Evolutionary conservation across 2,888 invertebrate genomes (phyloP).

Genomic region (Chrysomela aeneicollis): DNA sequence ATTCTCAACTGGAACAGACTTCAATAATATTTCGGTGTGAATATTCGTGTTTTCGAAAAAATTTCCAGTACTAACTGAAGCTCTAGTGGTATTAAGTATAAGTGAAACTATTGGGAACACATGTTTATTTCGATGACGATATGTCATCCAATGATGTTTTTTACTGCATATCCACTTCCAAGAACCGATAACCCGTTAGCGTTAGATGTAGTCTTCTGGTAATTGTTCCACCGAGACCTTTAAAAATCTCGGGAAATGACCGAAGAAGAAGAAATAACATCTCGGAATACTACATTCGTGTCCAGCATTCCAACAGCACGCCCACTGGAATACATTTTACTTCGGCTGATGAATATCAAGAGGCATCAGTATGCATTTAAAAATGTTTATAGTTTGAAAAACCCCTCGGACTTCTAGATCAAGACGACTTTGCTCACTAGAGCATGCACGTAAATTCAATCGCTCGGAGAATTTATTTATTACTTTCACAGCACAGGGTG

Average conservation of each 20-base stretch:
- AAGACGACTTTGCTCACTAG: slow-evolving; percentile 11
- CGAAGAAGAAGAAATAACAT: slow-evolving; percentile 36
- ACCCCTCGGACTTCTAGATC: not conserved
- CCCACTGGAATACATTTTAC: slow-evolving; percentile 50
- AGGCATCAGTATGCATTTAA: slow-evolving; percentile 48
- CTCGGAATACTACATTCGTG: slow-evolving; percentile 45
- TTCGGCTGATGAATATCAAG: slow-evolving; percentile 49
- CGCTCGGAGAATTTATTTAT: not conserved
- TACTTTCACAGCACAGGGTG: too few relatives aligned
- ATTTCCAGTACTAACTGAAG: too few relatives aligned
- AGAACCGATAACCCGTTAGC: not conserved
- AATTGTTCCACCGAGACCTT: slow-evolving; percentile 30
- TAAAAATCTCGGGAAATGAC: slow-evolving; percentile 40
- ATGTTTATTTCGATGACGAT: too few relatives aligned
- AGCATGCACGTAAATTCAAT: slow-evolving; percentile 35
- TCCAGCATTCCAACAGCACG: slow-evolving; percentile 46
- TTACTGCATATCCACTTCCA: not conserved
- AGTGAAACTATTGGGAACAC: too few relatives aligned
- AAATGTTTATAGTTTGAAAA: slow-evolving; percentile 43
- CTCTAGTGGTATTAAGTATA: too few relatives aligned
- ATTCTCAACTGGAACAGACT: too few relatives aligned
- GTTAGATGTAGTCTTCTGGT: slow-evolving; percentile 9
- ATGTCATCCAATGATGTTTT: not conserved
- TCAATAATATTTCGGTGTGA: too few relatives aligned
- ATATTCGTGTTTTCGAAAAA: too few relatives aligned